Evolutionary conservation across 2,797 vertebrate genomes (phyloP).

Genomic region (Brachyrhaphis roseni): DNA sequence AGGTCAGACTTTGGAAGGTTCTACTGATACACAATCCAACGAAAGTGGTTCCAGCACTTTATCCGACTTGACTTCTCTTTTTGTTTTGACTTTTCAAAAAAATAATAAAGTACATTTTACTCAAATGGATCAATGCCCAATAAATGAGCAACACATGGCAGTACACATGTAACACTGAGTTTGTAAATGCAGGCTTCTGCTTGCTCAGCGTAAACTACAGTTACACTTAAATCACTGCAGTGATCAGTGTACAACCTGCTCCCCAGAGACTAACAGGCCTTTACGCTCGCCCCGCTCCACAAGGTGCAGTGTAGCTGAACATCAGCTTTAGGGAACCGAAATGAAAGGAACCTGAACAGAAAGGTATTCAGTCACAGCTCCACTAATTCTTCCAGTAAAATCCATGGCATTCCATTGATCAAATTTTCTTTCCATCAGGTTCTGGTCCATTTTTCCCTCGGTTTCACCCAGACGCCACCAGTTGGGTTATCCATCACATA

Average conservation of each 20-base stretch:
- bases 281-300: background rate
- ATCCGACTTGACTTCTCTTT: constrained; percentile 2
- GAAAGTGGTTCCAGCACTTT: background rate
- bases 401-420: background rate
- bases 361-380: constrained; percentile 5
- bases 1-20: constrained; percentile 6
- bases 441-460: constrained; percentile 62
- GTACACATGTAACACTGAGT: background rate
- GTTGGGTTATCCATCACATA: constrained; percentile 81
- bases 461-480: constrained; percentile 81
- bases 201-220: background rate
- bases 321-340: constrained; percentile 7
- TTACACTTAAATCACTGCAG: constrained; percentile 16
- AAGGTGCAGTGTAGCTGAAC: background rate
- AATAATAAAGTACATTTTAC: background rate
- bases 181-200: background rate
- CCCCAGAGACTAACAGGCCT: background rate
- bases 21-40: background rate
- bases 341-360: constrained; percentile 6
- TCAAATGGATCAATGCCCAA: background rate
- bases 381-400: constrained; percentile 7
- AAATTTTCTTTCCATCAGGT: constrained; percentile 44
- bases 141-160: background rate
- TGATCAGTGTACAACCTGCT: constrained; percentile 26
- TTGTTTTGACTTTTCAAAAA: constrained; percentile 1